Evolutionary conservation across 2,113 vertebrate genomes (phyloP), one percentile per base, ranked within the genome.

Genomic region (Rhabdomys dilectus): DNA sequence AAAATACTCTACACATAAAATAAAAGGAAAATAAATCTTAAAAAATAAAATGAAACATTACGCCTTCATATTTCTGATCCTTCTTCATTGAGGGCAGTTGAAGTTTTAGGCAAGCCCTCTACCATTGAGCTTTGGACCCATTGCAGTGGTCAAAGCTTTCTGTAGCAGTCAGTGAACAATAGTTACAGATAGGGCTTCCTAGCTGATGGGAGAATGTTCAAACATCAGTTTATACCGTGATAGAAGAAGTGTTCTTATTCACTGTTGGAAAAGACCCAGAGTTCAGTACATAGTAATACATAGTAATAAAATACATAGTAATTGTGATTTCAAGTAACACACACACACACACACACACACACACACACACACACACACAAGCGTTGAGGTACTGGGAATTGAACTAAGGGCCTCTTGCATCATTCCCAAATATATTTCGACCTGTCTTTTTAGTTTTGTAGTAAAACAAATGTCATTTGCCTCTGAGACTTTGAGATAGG

Each of bases 191-290:
- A 82, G 31, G 10, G n/a, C 81, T 94, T 89, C 78, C 21, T 68
- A 66, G 88, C 82, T 16, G 11, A 81, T 34, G 26, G 56, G 8
- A 80, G 87, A 64, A 72, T 15, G 72, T 58, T 56, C 12, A 93
- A 82, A 58, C 48, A 76, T 5, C 2, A 24, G 2, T 62, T 92
- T 70, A 73, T 96, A 22, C 89, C n/a, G 1, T 72, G 26, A 92
- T 42, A 92, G 58, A 80, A 51, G 64, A 97, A 92, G 45, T 85
- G 29, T 68, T 96, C 94, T 76, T 34, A 89, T 62, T 89, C 9
- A 76, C 12, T 92, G 24, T 66, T 88, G 66, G 77, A 15, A 76
- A 94, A 90, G 11, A 11, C 29, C n/a, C 29, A 75, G 39, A 90
- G 81, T 66, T 76, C 2, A 68, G 68, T 64, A 64, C 62, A 64